Percentiles rank a stretch among this genome's conserved stretches.
Evolutionary conservation across 1,140 invertebrate species (phyloP).

Genomic region (Glossosoma conforme): DNA sequence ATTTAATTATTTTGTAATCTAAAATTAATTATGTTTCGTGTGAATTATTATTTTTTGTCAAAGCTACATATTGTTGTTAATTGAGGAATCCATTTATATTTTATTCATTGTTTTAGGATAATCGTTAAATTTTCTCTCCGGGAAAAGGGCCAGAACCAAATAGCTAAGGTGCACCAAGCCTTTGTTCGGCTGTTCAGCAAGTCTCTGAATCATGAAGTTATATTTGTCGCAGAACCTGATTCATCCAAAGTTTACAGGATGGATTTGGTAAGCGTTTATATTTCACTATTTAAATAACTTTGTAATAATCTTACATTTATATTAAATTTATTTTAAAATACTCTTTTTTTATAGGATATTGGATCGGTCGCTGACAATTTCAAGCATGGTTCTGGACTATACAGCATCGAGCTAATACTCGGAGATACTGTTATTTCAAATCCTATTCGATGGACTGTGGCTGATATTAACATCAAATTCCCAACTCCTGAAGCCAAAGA

Average conservation of each 20-base stretch:
- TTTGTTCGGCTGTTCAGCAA: slow-evolving; percentile 76
- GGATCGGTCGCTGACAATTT: slow-evolving; percentile 78
- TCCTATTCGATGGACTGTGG: slow-evolving; percentile 82
- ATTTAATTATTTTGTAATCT: too few relatives aligned
- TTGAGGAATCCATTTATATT: too few relatives aligned
- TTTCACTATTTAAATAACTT: too few relatives aligned
- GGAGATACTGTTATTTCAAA: slow-evolving; percentile 89
- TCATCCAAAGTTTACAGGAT: slow-evolving; percentile 80
- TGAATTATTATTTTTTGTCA: too few relatives aligned
- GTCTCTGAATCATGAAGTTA: slow-evolving; percentile 72
- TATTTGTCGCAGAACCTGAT: slow-evolving; percentile 92
- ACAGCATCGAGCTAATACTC: slow-evolving; percentile 79
- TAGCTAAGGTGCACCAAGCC: slow-evolving; percentile 83
- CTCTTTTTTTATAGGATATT: slow-evolving; percentile 70
- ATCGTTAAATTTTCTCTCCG: slow-evolving; percentile 75
- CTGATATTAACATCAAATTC: slow-evolving; percentile 71
- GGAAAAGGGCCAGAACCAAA: slow-evolving; percentile 63
- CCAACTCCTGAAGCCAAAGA: slow-evolving; percentile 40
- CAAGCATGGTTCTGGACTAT: slow-evolving; percentile 68
- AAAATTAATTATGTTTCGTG: too few relatives aligned
- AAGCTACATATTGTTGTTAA: too few relatives aligned
- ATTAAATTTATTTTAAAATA: too few relatives aligned
- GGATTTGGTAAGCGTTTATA: slow-evolving; percentile 65
- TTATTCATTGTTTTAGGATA: slow-evolving; percentile 46
- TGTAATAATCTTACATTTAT: too few relatives aligned